These are phyloP conservation scores for Kryphioiulus occultus DNA, from an alignment of 2,888 invertebrate species.

Conservation along the genomic window DNA sequence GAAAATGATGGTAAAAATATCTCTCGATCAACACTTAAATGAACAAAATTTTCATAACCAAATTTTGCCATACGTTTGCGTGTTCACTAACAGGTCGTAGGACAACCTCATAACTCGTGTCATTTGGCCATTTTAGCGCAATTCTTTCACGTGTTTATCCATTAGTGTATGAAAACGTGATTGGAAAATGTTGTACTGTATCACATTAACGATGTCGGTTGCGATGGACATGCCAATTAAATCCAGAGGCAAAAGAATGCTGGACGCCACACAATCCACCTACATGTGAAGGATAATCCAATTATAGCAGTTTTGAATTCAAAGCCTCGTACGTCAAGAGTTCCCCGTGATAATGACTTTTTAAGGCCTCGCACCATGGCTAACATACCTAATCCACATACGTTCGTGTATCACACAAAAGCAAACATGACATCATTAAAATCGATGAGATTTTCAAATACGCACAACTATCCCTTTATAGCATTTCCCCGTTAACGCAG, in stretches of 20 bases:
- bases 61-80: no score
- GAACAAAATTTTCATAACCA: neutral
- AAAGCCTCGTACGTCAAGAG: neutral
- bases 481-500: no score
- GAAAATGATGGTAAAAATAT: neutral
- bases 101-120: neutral
- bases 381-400: neutral
- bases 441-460: neutral
- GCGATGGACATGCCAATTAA: conserved; percentile 7
- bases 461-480: no score
- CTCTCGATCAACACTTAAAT: neutral
- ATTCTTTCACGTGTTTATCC: neutral
- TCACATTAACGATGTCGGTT: neutral
- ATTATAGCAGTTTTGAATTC: conserved; percentile 4
- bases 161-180: neutral
- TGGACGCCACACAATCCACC: neutral
- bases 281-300: neutral
- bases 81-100: no score
- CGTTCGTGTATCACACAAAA: neutral
- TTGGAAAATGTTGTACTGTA: neutral
- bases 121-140: neutral
- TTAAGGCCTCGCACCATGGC: neutral
- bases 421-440: neutral
- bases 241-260: neutral
- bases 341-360: neutral